These are phyloP conservation scores for Opisthograptis luteolata DNA, from an alignment of 2,888 invertebrate genomes.

Conservation along the genomic window DNA sequence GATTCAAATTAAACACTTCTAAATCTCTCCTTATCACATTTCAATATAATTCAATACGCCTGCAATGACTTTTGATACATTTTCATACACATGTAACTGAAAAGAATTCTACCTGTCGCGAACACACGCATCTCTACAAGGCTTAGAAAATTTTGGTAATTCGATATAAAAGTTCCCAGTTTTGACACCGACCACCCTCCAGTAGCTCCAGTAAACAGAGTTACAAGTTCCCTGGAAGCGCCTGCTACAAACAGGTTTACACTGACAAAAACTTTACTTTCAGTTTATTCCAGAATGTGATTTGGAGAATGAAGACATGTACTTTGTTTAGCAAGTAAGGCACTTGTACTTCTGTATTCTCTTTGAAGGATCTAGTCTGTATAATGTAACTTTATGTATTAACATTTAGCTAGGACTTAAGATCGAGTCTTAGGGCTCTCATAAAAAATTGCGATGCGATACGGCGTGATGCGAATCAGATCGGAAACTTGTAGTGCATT, in stretches of 20 bases:
- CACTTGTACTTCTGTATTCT: conserved; percentile 8
- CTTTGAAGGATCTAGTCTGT: not conserved
- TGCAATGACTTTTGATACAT: not conserved
- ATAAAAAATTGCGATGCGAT: no score
- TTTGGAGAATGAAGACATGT: conserved; percentile 9
- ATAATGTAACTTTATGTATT: no score
- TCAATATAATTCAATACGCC: no score
- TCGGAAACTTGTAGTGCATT: no score
- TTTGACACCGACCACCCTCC: conserved; percentile 23
- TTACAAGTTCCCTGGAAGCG: conserved; percentile 22
- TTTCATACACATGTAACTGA: conserved; percentile 1
- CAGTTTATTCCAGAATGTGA: conserved; percentile 19
- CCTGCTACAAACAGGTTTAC: conserved; percentile 22
- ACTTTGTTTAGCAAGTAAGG: conserved; percentile 9
- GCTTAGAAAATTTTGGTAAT: conserved; percentile 25
- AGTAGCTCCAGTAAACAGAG: conserved; percentile 20
- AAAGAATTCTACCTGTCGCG: conserved; percentile 12
- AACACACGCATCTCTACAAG: conserved; percentile 6
- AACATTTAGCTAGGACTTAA: no score
- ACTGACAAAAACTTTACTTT: conserved; percentile 22
- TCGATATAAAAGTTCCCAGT: conserved; percentile 27
- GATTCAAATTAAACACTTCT: no score
- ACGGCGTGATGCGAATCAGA: no score
- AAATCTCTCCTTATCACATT: no score
- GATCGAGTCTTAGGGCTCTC: no score